Evolutionary conservation across 2,113 vertebrate species (phyloP), one percentile per base, ranked within the genome.

Genomic region (Heterochromis multidens): DNA sequence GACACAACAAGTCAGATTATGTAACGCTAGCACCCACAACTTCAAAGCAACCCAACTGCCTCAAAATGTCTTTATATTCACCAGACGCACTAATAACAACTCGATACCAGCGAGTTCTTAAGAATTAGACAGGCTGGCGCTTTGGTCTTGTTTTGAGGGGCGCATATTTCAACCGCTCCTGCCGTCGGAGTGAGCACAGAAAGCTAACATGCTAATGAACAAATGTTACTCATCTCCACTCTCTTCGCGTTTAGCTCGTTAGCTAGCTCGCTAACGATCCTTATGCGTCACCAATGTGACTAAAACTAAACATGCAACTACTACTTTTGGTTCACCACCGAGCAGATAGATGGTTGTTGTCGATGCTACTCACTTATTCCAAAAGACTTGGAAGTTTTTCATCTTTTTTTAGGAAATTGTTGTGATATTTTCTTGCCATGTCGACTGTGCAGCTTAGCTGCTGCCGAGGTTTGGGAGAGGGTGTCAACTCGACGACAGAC

Each of bases 401-500:
- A 95, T 96, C 95, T 93, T 91, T 94, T 80, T 94, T 93, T 88
- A 93, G 90, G 84, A 93, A 95, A 95, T 67, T 81, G 90, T 72
- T 92, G 92, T 87, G 80, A 95, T 95, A 91, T 95, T 95, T 95
- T 88, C 89, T 88, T 87, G 95, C 95, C 96, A 96, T 96, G 87
- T 95, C 96, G 94, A 95, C 94, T 92, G 89, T 93, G 93, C 91
- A 96, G 94, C 94, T 91, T 86, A 88, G 92, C 94, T 91, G 94
- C 95, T 95, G 92, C 94, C 91, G 94, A 94, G 93, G 93, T 94
- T 92, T 89, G 63, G 89, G 88, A 91, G 92, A 91, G 91, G 94
- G 95, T 95, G 95, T 95, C 94, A 93, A 90, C 89, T 93, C 93
- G 88, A 92, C 87, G 81, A 90, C 88, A 87, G 86, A 43, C 57